Conservation (phyloP, 2,113 vertebrate species). For the Diadophis punctatus region DNA sequence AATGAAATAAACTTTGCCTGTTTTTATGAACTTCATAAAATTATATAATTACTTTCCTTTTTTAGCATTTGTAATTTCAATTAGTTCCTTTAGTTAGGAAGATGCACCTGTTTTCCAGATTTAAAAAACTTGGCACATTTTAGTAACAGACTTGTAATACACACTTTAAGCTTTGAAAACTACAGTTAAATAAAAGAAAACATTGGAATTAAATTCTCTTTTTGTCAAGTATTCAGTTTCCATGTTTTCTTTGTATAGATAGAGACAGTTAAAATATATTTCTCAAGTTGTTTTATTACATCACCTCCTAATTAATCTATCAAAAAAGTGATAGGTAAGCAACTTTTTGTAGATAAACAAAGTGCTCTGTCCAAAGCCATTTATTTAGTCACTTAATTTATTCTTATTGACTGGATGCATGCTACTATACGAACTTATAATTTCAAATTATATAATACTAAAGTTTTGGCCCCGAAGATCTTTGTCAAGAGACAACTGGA, state of each 20-base stretch:
- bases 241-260: not conserved
- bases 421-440: not conserved
- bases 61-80: conserved; percentile 20
- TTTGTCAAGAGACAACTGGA: no score
- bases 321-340: not conserved
- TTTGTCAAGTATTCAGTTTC: not conserved
- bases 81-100: not conserved
- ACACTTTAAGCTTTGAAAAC: not conserved
- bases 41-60: not conserved
- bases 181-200: not conserved
- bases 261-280: not conserved
- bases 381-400: not conserved
- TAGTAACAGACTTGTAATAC: conserved; percentile 17
- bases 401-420: not conserved
- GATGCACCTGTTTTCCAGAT: not conserved
- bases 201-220: not conserved
- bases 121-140: not conserved
- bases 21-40: not conserved
- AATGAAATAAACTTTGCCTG: not conserved
- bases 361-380: not conserved
- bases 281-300: not conserved
- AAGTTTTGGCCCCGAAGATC: not conserved
- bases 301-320: not conserved
- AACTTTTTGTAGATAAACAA: not conserved
- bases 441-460: not conserved